Evolutionary conservation across 2,888 invertebrate genomes (phyloP).

Genomic region (Sylvicola cinctus): DNA sequence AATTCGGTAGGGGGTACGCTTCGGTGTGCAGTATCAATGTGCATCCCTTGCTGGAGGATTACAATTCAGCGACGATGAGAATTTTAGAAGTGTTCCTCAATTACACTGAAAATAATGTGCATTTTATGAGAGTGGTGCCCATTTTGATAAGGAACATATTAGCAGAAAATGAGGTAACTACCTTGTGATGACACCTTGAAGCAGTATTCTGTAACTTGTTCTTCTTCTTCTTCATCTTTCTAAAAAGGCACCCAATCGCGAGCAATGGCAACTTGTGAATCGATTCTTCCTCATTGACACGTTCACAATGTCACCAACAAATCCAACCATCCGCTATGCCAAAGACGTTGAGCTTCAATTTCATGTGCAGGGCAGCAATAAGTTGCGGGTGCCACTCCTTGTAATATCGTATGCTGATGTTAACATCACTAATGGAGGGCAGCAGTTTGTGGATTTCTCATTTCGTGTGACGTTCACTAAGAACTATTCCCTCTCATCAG

Average conservation of each 20-base stretch:
- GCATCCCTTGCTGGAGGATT: too few relatives aligned
- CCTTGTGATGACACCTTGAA: neutral
- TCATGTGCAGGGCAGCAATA: conserved; percentile 11
- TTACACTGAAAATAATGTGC: conserved; percentile 12
- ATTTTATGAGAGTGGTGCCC: conserved; percentile 17
- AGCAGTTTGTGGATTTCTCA: conserved; percentile 5
- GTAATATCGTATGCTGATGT: conserved; percentile 10
- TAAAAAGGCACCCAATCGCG: conserved; percentile 24
- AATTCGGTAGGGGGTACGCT: too few relatives aligned
- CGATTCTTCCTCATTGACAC: conserved; percentile 48
- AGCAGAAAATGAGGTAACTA: conserved; percentile 16
- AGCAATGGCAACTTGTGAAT: conserved; percentile 41
- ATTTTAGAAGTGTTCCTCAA: conserved; percentile 18
- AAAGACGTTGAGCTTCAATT: conserved; percentile 16
- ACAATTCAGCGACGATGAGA: conserved; percentile 11
- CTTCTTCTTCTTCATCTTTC: neutral
- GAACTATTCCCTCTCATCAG: conserved; percentile 4
- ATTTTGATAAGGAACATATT: conserved; percentile 18
- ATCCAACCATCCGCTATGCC: conserved; percentile 3
- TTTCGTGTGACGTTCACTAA: conserved; percentile 7
- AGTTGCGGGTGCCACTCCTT: conserved; percentile 14
- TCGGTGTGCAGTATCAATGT: too few relatives aligned
- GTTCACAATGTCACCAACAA: conserved; percentile 9
- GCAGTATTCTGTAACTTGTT: neutral
- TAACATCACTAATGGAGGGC: conserved; percentile 1